These are phyloP conservation scores for Corythaeola cristata DNA, from an alignment of 2,113 vertebrate species.

Conservation along the genomic window DNA sequence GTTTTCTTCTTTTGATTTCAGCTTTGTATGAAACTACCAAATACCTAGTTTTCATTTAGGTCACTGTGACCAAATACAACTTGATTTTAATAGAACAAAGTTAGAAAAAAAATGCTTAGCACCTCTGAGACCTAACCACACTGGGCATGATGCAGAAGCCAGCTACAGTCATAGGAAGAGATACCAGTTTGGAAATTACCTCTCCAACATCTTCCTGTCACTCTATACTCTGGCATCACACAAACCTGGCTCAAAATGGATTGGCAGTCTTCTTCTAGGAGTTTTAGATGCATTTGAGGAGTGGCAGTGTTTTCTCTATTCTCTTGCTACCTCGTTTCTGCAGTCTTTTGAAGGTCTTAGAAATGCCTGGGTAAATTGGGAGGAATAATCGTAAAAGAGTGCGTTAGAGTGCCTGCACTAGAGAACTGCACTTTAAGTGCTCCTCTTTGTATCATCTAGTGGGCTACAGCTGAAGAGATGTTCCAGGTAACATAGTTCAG, in stretches of 20 bases:
- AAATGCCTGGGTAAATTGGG: neutral
- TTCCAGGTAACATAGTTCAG: neutral
- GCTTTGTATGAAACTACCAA: neutral
- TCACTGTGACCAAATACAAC: neutral
- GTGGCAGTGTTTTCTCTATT: neutral
- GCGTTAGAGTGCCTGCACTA: neutral
- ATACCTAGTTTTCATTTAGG: neutral
- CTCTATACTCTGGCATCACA: rapidly evolving
- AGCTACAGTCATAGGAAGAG: neutral
- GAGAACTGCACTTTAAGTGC: neutral
- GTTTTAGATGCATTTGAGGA: neutral
- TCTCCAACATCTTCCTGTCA: neutral
- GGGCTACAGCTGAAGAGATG: neutral
- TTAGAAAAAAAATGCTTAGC: neutral
- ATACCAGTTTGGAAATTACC: neutral
- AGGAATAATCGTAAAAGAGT: neutral
- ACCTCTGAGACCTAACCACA: neutral
- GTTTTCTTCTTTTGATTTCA: neutral
- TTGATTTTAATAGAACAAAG: neutral
- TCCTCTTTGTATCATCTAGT: neutral
- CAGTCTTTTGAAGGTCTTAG: neutral
- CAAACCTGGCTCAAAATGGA: neutral
- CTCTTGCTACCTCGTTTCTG: neutral
- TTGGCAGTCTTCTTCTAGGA: neutral
- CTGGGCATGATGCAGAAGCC: neutral